Percentiles rank a stretch among this genome's conserved stretches.
These are phyloP conservation scores for Caenorhabditis latens DNA, from an alignment of 1,140 invertebrate genomes.

Conservation along the genomic window DNA sequence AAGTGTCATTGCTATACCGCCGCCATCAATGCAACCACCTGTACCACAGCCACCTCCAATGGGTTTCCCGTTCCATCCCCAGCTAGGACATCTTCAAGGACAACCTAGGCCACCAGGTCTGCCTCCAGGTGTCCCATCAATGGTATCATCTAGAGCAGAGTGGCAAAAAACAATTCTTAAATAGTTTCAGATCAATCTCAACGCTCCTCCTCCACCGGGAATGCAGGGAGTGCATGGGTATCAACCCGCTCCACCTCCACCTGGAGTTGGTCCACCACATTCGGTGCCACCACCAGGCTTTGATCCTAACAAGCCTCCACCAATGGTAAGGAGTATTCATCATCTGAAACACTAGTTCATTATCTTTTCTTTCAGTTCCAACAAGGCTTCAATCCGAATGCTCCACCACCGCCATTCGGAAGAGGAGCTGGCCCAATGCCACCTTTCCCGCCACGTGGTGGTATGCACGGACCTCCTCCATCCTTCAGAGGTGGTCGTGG, in stretches of 20 bases:
- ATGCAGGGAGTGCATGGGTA: constrained; percentile 22
- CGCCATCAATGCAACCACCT: constrained; percentile 19
- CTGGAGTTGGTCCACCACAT: constrained; percentile 22
- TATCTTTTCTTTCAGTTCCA: constrained; percentile 34
- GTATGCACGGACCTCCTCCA: constrained; percentile 20
- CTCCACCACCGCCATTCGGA: constrained; percentile 34
- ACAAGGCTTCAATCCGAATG: constrained; percentile 25
- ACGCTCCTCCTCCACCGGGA: constrained; percentile 9
- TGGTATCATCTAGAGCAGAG: neutral
- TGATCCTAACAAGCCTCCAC: neutral
- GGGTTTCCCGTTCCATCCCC: constrained; percentile 13
- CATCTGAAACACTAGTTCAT: neutral
- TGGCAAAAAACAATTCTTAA: neutral
- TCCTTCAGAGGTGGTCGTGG: constrained; percentile 14
- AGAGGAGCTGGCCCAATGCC: neutral
- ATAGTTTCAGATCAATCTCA: constrained; percentile 19
- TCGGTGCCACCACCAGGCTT: constrained; percentile 22
- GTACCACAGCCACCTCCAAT: constrained; percentile 38
- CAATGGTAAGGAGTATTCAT: constrained; percentile 1
- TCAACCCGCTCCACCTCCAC: constrained; percentile 40
- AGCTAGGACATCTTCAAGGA: neutral
- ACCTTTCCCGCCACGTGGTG: constrained; percentile 33
- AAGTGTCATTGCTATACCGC: neutral
- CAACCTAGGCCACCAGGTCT: constrained; percentile 41
- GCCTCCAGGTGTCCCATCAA: constrained; percentile 28